Percentiles rank a stretch among this genome's conserved stretches.
phyloP scores from a whole-genome alignment of 2,888 invertebrate genomes.

The Drosophila borborema region DNA sequence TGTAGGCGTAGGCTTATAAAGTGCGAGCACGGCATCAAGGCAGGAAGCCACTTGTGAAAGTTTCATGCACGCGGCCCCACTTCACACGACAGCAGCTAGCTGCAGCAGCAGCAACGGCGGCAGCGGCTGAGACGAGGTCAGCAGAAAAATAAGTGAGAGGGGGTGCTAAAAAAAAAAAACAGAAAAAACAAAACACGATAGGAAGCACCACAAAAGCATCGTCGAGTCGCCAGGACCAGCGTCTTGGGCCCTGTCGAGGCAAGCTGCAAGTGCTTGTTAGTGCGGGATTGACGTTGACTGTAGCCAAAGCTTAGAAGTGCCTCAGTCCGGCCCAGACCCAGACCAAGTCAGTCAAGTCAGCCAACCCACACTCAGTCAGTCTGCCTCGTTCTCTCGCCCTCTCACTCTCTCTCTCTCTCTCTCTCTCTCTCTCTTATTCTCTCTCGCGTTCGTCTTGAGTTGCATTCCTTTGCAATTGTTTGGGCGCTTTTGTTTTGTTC shows the following conservation, averaged over 20 bases:
- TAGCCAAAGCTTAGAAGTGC: constrained; percentile 66
- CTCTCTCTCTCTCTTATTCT: background rate
- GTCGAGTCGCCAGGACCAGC: constrained; percentile 39
- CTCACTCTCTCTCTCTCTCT: background rate
- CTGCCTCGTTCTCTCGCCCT: background rate
- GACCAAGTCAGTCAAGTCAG: constrained; percentile 1
- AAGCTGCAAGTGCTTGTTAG: constrained; percentile 75
- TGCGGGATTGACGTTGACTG: constrained; percentile 74
- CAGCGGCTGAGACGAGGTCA: constrained; percentile 4
- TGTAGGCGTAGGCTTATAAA: constrained; percentile 69
- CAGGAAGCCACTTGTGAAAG: constrained; percentile 81
- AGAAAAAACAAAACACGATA: constrained; percentile 47
- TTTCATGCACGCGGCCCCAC: constrained; percentile 81
- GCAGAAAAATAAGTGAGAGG: background rate
- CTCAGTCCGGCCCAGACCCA: constrained; percentile 24
- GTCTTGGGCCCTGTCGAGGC: constrained; percentile 62
- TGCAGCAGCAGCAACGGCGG: background rate
- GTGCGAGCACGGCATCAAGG: constrained; percentile 71
- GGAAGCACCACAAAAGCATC: constrained; percentile 69
- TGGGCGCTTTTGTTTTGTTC: constrained; percentile 74
- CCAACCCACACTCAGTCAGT: background rate
- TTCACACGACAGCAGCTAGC: constrained; percentile 76
- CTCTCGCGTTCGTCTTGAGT: constrained; percentile 53
- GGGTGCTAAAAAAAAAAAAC: constrained; percentile 3
- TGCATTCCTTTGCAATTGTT: constrained; percentile 79